These are phyloP conservation scores for Sericinus montela DNA, from an alignment of 2,888 invertebrate genomes.

Conservation along the genomic window DNA sequence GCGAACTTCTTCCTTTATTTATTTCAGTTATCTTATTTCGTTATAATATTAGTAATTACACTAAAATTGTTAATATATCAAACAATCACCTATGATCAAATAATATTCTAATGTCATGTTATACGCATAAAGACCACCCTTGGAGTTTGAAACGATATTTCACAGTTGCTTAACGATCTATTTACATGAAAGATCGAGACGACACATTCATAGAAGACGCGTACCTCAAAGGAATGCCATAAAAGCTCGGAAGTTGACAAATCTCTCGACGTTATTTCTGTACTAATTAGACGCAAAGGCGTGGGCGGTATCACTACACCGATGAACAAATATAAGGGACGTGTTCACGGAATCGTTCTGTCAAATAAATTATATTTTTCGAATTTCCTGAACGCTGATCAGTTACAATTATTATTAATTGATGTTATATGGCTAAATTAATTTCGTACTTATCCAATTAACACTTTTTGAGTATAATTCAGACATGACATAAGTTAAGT, in stretches of 20 bases:
- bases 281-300: slow-evolving; percentile 71
- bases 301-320: slow-evolving; percentile 53
- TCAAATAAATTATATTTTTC: slow-evolving; percentile 17
- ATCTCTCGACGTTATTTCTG: slow-evolving; percentile 71
- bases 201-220: slow-evolving; percentile 39
- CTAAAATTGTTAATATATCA: not conserved
- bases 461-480: too few relatives aligned
- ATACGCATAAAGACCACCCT: slow-evolving; percentile 46
- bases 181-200: slow-evolving; percentile 53
- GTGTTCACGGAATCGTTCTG: slow-evolving; percentile 14
- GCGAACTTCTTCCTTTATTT: too few relatives aligned
- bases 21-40: too few relatives aligned
- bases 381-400: slow-evolving; percentile 15
- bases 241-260: slow-evolving; percentile 75
- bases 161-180: slow-evolving; percentile 65
- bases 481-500: too few relatives aligned
- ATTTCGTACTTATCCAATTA: not conserved
- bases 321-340: slow-evolving; percentile 39
- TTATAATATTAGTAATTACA: too few relatives aligned
- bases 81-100: slow-evolving; percentile 18
- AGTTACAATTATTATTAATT: slow-evolving; percentile 13
- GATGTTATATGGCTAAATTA: slow-evolving; percentile 7
- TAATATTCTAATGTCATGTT: slow-evolving; percentile 20
- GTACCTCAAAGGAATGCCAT: slow-evolving; percentile 66
- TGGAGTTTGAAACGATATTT: slow-evolving; percentile 56